Evolutionary conservation across 1,140 invertebrate species (phyloP), one percentile per base, ranked within the genome.

Genomic region (Drosophila bocki): DNA sequence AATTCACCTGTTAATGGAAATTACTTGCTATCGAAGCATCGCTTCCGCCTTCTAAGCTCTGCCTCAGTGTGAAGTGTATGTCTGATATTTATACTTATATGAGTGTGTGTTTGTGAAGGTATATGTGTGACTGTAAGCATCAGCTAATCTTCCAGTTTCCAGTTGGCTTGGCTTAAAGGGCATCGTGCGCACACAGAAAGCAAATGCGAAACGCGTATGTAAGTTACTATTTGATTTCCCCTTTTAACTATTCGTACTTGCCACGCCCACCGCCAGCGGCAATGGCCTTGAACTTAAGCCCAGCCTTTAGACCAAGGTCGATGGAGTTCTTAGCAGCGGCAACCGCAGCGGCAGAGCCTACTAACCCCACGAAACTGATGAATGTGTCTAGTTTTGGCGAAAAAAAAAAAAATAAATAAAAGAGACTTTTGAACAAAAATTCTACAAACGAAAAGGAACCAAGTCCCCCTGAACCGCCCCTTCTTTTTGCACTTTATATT

Each of bases 141-240:
- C 65, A 61, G 84, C 84, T 88, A 90, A 88, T 88, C 84, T 90
- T 62, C 39, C 51, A 71, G 78, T 72, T 88, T 88, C 78, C 84
- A 88, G 84, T 75, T 88, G 84, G 85, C 85, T 90, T 88, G 85
- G 84, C 84, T 87, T 87, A 61, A 68, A 68, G 67, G 80, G 84
- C 83, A 83, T 51, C 32, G 29, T 41, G 60, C 68, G 47, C 78
- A 67, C 42, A 60, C 45, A 70, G 53, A 59, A 60, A 59, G 67
- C 67, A 37, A 48, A 59, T 56, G 48, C 75, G 32, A 71, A 64
- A 58, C 35, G 57, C 62, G 63, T 57, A 81, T 82, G 83, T 87
- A 82, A 86, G 83, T 87, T 82, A 58, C 62, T 60, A 56, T 62
- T 69, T 77, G 51, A 60, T 60, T 76, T 76, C 39, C 53, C 41